Conservation (phyloP, 2,888 invertebrate genomes). For the Diarsia dahlii region DNA sequence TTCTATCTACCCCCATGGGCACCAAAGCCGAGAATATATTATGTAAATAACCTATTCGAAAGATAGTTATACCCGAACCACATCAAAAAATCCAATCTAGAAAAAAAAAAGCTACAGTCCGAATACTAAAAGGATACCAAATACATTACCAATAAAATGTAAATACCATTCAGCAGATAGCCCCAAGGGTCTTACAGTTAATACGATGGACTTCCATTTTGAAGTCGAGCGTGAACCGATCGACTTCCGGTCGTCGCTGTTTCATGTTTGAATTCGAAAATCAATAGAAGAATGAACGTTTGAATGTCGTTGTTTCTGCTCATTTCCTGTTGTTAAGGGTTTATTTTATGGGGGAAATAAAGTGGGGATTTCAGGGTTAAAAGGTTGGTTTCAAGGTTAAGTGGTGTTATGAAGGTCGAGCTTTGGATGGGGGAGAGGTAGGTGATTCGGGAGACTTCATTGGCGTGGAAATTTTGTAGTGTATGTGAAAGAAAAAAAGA, state of each 20-base stretch:
- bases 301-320: slow-evolving; percentile 51
- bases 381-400: neutral
- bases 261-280: slow-evolving; percentile 55
- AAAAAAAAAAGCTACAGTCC: neutral
- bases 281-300: slow-evolving; percentile 46
- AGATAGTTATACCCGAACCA: neutral
- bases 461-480: too few species aligned
- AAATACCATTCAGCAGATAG: slow-evolving; percentile 48
- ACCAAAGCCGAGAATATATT: too few species aligned
- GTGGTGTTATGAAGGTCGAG: neutral
- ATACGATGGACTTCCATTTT: slow-evolving; percentile 48
- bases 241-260: slow-evolving; percentile 46
- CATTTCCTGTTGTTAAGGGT: slow-evolving; percentile 46
- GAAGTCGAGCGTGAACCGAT: slow-evolving; percentile 56
- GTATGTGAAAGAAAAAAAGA: too few species aligned
- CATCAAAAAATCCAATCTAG: slow-evolving; percentile 6
- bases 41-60: neutral
- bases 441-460: neutral
- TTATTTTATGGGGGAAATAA: slow-evolving; percentile 5
- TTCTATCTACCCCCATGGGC: too few species aligned
- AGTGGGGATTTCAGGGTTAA: neutral
- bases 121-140: slow-evolving; percentile 34
- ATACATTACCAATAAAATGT: slow-evolving; percentile 55
- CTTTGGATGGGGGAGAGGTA: neutral
- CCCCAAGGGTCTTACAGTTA: slow-evolving; percentile 36